phyloP scores from a whole-genome alignment of 2,888 invertebrate genomes.

The Netelia inedita region DNA sequence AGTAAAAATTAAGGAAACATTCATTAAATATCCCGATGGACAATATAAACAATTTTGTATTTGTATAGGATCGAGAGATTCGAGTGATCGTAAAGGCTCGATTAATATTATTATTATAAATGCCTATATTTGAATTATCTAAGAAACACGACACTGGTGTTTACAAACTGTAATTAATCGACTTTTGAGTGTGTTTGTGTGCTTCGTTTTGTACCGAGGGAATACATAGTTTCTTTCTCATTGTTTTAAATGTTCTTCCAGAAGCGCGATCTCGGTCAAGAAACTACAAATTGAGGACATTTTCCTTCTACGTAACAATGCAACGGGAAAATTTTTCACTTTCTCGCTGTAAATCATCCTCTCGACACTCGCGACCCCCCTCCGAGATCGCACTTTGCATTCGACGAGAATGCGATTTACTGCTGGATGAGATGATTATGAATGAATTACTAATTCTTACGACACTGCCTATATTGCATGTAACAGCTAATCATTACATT shows the following conservation, averaged over 20 bases:
- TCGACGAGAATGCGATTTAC: conserved; percentile 51
- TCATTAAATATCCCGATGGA: conserved; percentile 80
- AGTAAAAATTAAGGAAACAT: conserved; percentile 76
- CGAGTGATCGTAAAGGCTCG: conserved; percentile 52
- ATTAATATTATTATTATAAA: conserved; percentile 60
- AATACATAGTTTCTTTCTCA: conserved; percentile 43
- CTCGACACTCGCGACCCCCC: not conserved
- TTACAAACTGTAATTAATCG: conserved; percentile 66
- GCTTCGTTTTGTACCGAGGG: conserved; percentile 65
- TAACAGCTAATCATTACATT: conserved; percentile 66
- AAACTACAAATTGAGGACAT: conserved; percentile 4
- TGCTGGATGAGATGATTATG: conserved; percentile 54
- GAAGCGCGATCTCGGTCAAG: conserved; percentile 50
- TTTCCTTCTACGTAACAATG: not conserved
- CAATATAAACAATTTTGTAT: conserved; percentile 84
- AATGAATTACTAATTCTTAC: conserved; percentile 69
- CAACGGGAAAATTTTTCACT: conserved; percentile 5
- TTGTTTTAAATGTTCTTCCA: conserved; percentile 68
- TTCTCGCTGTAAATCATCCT: conserved; percentile 3
- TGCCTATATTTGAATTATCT: conserved; percentile 63
- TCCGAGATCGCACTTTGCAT: conserved; percentile 44
- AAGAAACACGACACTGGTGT: conserved; percentile 35
- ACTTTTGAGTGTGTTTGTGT: conserved; percentile 63
- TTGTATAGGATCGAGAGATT: conserved; percentile 78
- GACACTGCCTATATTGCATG: conserved; percentile 79